Evolutionary conservation across 2,888 invertebrate genomes (phyloP).

Genomic region (Rhabditoides inermis): DNA sequence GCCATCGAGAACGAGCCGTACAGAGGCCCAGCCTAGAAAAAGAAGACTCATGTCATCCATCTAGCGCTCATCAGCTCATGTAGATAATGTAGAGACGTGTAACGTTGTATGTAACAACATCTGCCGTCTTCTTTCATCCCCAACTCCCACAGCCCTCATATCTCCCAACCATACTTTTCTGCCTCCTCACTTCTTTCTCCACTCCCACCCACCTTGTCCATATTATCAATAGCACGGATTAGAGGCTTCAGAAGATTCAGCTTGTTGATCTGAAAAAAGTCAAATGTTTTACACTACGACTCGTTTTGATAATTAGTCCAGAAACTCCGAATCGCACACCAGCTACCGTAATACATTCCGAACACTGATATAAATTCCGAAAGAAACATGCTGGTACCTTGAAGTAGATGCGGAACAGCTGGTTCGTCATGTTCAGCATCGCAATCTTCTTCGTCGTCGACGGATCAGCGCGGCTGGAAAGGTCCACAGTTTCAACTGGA

Average conservation of each 20-base stretch:
- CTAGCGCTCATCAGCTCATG: background rate
- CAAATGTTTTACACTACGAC: background rate
- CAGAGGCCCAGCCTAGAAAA: background rate
- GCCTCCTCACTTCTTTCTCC: too few species aligned
- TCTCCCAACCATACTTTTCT: too few species aligned
- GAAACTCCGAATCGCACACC: too few species aligned
- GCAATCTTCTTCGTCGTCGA: slow-evolving; percentile 88
- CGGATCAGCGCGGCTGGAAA: slow-evolving; percentile 68
- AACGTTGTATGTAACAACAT: too few species aligned
- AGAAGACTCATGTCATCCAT: background rate
- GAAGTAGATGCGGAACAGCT: slow-evolving; percentile 91
- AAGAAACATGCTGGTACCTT: slow-evolving; percentile 58
- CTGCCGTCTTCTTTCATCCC: too few species aligned
- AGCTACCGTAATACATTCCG: slow-evolving; percentile 1
- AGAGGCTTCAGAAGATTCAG: slow-evolving; percentile 70
- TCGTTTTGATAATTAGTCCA: background rate
- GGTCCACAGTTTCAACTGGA: slow-evolving; percentile 4
- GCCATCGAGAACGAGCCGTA: slow-evolving; percentile 60
- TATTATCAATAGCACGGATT: slow-evolving; percentile 88
- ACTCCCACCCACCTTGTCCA: slow-evolving; percentile 91
- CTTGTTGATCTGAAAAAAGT: slow-evolving; percentile 57
- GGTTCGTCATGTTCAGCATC: slow-evolving; percentile 90
- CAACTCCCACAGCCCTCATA: too few species aligned
- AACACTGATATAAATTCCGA: background rate
- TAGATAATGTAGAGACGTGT: too few species aligned